Conservation (phyloP, 35 echinoderm and acorn worm genomes). For the Strongylocentrotus purpuratus region DNA sequence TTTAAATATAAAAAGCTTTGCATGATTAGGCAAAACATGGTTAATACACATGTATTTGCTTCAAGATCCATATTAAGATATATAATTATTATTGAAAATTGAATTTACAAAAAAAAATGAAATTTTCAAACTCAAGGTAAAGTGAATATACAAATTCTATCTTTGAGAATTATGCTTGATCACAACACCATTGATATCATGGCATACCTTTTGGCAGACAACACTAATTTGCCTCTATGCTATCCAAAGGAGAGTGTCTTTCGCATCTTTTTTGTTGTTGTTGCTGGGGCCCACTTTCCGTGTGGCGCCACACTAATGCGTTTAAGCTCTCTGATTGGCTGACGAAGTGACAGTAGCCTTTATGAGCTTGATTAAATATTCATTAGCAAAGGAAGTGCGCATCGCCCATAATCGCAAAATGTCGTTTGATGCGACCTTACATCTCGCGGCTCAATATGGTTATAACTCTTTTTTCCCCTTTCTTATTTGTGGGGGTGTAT, state of each 20-base stretch:
- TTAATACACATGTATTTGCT: too few relatives aligned
- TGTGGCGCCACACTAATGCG: slow-evolving; percentile 21
- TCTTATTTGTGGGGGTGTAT: background rate
- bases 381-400: background rate
- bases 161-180: too few relatives aligned
- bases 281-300: background rate
- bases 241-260: background rate
- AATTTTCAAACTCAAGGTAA: too few relatives aligned
- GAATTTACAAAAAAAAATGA: too few relatives aligned
- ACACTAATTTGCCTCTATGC: background rate
- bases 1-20: too few relatives aligned
- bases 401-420: background rate
- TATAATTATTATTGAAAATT: too few relatives aligned
- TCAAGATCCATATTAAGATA: too few relatives aligned
- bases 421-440: background rate
- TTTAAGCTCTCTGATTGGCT: slow-evolving; percentile 33
- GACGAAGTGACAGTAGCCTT: background rate
- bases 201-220: background rate
- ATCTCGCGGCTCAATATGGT: background rate
- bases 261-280: background rate
- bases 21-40: too few relatives aligned
- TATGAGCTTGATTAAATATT: slow-evolving; percentile 21
- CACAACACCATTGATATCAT: background rate
- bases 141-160: too few relatives aligned
- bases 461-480: too few relatives aligned